Evolutionary conservation across 2,113 vertebrate species (phyloP).

Genomic region (Crotalus tigris): DNA sequence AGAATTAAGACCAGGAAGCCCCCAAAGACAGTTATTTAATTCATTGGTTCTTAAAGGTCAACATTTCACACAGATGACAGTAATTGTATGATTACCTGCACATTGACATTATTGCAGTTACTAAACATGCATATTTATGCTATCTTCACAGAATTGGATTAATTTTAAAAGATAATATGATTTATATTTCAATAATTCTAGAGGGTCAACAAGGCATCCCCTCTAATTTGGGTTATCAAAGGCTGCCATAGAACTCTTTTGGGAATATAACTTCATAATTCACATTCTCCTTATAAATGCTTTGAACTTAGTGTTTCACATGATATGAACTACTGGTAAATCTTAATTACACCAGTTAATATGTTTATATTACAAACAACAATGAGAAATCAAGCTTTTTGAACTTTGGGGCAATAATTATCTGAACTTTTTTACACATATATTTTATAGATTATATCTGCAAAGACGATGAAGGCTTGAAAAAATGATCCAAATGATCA

Average conservation of each 20-base stretch:
- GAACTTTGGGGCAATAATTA: background rate
- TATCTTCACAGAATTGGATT: background rate
- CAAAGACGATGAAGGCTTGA: background rate
- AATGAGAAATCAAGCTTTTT: background rate
- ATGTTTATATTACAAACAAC: background rate
- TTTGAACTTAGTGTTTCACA: background rate
- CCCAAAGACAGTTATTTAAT: background rate
- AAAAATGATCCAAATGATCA: background rate
- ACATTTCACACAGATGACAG: constrained; percentile 7
- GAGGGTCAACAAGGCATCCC: background rate
- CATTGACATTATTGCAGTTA: constrained; percentile 12
- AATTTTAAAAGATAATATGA: background rate
- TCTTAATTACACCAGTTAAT: background rate
- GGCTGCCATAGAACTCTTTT: background rate
- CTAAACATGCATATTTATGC: constrained; percentile 28
- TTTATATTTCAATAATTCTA: background rate
- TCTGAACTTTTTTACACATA: background rate
- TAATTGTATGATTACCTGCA: constrained; percentile 13
- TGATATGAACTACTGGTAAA: background rate
- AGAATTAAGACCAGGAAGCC: background rate
- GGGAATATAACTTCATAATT: background rate
- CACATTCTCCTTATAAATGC: background rate
- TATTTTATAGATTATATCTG: background rate
- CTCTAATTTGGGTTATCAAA: background rate
- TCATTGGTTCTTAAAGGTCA: constrained; percentile 16